Evolutionary conservation across 2,113 vertebrate genomes (phyloP).

Genomic region (Alces alces): DNA sequence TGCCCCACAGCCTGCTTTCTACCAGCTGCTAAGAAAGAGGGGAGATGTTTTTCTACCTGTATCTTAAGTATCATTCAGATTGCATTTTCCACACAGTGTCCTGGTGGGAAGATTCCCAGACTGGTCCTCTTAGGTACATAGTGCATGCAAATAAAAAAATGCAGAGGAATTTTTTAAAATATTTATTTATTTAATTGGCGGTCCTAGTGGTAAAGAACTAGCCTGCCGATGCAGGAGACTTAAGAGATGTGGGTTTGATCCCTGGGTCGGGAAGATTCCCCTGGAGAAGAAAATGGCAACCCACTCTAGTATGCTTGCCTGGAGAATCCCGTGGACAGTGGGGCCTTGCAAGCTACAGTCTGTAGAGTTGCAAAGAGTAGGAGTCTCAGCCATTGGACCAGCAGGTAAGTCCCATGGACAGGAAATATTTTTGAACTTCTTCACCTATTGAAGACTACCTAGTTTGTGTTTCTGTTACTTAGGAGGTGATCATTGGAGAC

Average conservation of each 20-base stretch:
- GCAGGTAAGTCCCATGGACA: not conserved
- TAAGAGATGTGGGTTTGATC: not conserved
- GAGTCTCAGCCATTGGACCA: not conserved
- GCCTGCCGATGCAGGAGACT: not conserved
- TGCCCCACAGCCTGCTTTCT: not conserved
- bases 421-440: not conserved
- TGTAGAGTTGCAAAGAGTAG: not conserved
- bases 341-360: not conserved
- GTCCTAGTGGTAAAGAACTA: not conserved
- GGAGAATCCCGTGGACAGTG: not conserved
- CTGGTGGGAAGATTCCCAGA: not conserved
- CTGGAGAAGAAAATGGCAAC: not conserved
- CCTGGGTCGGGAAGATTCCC: not conserved
- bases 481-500: not conserved
- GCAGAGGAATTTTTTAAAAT: not conserved
- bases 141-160: not conserved
- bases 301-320: not conserved
- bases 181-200: not conserved
- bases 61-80: not conserved
- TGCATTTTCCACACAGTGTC: not conserved
- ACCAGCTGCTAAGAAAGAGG: not conserved
- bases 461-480: not conserved
- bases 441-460: not conserved
- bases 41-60: not conserved
- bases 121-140: not conserved